Evolutionary conservation across 2,888 invertebrate genomes (phyloP).

Genomic region (Busseola fusca): DNA sequence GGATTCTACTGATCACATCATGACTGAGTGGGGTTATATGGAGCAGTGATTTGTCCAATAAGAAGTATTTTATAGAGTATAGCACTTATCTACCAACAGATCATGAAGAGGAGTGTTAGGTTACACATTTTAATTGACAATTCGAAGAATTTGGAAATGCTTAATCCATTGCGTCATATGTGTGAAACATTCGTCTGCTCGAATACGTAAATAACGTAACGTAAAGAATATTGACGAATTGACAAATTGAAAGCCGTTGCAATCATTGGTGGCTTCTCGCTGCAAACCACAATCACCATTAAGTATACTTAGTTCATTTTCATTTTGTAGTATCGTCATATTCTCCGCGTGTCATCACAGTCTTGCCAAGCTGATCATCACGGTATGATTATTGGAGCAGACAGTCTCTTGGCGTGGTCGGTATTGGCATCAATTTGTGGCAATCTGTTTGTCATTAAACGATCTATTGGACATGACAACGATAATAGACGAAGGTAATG

Average conservation of each 20-base stretch:
- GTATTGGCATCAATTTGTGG: constrained; percentile 42
- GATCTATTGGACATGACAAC: constrained; percentile 48
- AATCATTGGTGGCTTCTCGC: background rate
- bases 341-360: constrained; percentile 3
- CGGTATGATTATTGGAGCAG: constrained; percentile 40
- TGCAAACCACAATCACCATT: background rate
- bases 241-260: background rate
- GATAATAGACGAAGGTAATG: constrained; percentile 23
- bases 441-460: constrained; percentile 35
- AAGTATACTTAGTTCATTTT: background rate
- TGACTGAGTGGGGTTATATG: no score
- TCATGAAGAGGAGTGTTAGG: no score
- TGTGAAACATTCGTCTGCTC: background rate
- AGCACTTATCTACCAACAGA: no score
- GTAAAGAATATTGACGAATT: background rate
- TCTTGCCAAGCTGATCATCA: constrained; percentile 45
- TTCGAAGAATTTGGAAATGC: background rate
- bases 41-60: no score
- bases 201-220: background rate
- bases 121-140: background rate
- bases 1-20: no score
- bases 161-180: background rate
- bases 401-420: constrained; percentile 51
- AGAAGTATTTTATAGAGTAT: no score
- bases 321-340: background rate